Evolutionary conservation across 2,113 vertebrate species (phyloP), one percentile per base, ranked within the genome.

Genomic region (Puntigrus tetrazona): DNA sequence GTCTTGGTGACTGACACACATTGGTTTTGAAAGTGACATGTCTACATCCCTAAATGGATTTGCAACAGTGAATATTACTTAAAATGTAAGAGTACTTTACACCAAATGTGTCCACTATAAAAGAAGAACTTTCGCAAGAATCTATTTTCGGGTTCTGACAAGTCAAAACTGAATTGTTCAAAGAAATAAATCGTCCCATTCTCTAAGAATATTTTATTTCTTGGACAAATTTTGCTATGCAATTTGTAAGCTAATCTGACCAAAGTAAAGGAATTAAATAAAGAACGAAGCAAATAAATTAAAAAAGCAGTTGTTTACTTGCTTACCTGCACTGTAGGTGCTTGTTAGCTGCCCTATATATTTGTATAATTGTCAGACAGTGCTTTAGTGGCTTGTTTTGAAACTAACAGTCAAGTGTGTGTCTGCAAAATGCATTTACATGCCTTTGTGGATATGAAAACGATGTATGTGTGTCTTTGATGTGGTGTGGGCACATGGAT

Each of bases 401-500:
- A 63, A 79, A 6, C 36, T 20, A 63, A 79, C 9, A 14, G 7
- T 63, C n/a, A 47, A 27, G 78, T 61, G 25, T 63, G 50, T 78
- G 70, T 29, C 67, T 81, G 70, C 2, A 18, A 86, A 86, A 67
- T 61, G n/a, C 47, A 77, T 70, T 45, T 63, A 25, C n/a, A 55
- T 61, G 65, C 41, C 65, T 61, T 69, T 78, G 76, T 69, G 67
- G 59, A 55, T 7, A 31, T 61, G 25, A 81, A 55, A 41, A 59
- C 78, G 41, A 61, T 82, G 72, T 61, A 22, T 61, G 36, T 38
- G 72, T 78, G 63, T 84, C 11, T 72, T 82, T 84, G 70, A 69
- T 84, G 81, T 43, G 77, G 59, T 34, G 84, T 36, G 80, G 41
- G 69, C 59, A 76, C 47, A 55, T 78, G 43, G 82, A 63, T 80